These are phyloP conservation scores for Diacarnus erythraeanus DNA, from an alignment of 37 sponge, comb jelly and placozoan genomes.

Conservation along the genomic window DNA sequence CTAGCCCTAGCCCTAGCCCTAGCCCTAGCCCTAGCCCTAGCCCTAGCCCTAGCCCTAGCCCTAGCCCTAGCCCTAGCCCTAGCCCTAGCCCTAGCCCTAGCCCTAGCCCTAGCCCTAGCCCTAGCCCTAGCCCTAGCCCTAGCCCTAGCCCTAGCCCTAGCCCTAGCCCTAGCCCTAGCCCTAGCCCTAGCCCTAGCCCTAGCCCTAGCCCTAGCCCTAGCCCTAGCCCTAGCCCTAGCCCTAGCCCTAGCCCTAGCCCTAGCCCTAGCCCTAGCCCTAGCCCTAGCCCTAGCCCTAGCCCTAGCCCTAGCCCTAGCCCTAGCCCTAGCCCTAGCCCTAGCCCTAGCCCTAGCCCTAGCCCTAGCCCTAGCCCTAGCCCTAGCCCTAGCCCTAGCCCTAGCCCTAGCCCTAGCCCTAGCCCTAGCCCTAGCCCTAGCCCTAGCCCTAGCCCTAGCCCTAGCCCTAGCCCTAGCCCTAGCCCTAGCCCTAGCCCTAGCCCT, in stretches of 20 bases:
- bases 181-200: conserved; percentile 1
- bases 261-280: conserved; percentile 1
- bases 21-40: conserved; percentile 1
- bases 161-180: conserved; percentile 1
- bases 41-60: conserved; percentile 1
- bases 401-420: conserved; percentile 1
- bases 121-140: conserved; percentile 1
- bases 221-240: conserved; percentile 1
- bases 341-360: conserved; percentile 1
- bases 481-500: conserved; percentile 1
- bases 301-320: conserved; percentile 1
- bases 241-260: conserved; percentile 1
- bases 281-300: conserved; percentile 1
- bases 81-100: conserved; percentile 1
- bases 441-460: conserved; percentile 1
- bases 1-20: conserved; percentile 1
- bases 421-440: conserved; percentile 1
- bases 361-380: conserved; percentile 1
- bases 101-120: conserved; percentile 1
- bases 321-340: conserved; percentile 1
- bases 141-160: conserved; percentile 1
- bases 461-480: conserved; percentile 1
- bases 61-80: conserved; percentile 1
- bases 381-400: conserved; percentile 1
- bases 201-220: conserved; percentile 1